phyloP scores from a whole-genome alignment of 30 jellyfish, hydroid and myxozoan genomes.

The Nemopilema nomurai region DNA sequence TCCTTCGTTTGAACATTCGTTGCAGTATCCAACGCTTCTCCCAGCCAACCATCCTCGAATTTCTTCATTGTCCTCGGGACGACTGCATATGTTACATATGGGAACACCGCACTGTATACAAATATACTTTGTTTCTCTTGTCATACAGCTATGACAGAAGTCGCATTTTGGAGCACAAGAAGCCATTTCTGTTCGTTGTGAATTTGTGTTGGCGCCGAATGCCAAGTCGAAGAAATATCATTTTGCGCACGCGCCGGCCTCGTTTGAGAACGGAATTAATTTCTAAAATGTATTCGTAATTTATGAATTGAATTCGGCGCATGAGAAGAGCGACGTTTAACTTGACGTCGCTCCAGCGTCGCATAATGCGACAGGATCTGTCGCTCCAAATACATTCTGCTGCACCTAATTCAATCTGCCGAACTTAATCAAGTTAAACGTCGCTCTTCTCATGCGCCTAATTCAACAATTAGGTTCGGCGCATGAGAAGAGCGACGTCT shows the following conservation, averaged over 20 bases:
- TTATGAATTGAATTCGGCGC: conserved; percentile 34
- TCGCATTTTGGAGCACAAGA: conserved; percentile 2
- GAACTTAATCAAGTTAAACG: too few species aligned
- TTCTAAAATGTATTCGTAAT: neutral
- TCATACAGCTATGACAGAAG: conserved; percentile 1
- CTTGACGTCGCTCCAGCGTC: conserved; percentile 14
- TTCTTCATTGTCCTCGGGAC: conserved; percentile 6
- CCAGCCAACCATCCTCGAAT: conserved; percentile 12
- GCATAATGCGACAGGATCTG: conserved; percentile 26
- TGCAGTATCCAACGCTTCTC: conserved; percentile 19
- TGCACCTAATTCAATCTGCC: conserved; percentile 11
- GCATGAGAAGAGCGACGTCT: conserved; percentile 43
- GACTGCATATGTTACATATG: conserved; percentile 16
- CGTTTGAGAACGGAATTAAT: conserved; percentile 3
- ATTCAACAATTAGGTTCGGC: conserved; percentile 30
- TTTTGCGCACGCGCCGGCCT: conserved; percentile 23
- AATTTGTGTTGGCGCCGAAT: conserved; percentile 13
- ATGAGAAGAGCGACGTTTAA: conserved; percentile 1
- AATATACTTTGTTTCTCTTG: conserved; percentile 7
- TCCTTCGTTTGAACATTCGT: neutral
- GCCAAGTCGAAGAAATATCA: conserved; percentile 1
- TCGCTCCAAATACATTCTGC: conserved; percentile 24
- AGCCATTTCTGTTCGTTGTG: neutral
- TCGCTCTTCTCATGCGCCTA: conserved; percentile 29
- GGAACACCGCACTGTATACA: conserved; percentile 19